Conservation (phyloP, 1,140 invertebrate species). For the Drosophila repleta region DNA sequence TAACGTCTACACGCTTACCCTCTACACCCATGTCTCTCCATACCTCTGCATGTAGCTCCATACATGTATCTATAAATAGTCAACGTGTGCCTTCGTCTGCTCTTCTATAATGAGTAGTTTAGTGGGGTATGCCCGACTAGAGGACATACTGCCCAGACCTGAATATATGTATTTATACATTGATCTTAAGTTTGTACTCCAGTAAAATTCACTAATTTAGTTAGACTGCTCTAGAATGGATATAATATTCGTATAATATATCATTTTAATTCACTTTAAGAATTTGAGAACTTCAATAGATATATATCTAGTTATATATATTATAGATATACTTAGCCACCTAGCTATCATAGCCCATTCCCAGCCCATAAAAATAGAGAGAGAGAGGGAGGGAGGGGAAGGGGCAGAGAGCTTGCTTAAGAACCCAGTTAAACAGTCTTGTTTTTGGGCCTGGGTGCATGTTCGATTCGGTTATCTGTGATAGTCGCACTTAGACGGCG, state of each 20-base stretch:
- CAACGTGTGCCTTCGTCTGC: constrained; percentile 31
- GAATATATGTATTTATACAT: too few relatives aligned
- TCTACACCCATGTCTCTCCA: constrained; percentile 30
- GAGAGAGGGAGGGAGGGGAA: too few relatives aligned
- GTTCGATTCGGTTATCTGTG: constrained; percentile 62
- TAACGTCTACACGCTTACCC: constrained; percentile 27
- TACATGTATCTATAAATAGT: constrained; percentile 55
- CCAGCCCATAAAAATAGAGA: not conserved
- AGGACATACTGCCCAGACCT: not conserved
- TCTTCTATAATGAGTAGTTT: too few relatives aligned
- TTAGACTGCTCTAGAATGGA: too few relatives aligned
- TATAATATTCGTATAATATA: too few relatives aligned
- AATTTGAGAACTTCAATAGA: too few relatives aligned
- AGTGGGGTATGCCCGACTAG: constrained; percentile 5
- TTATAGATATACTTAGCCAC: too few relatives aligned
- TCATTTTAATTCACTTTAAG: too few relatives aligned
- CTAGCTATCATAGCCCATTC: too few relatives aligned
- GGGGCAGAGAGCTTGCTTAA: constrained; percentile 31
- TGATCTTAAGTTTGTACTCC: too few relatives aligned
- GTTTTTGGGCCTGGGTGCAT: constrained; percentile 31
- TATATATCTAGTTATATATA: too few relatives aligned
- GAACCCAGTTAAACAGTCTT: constrained; percentile 15
- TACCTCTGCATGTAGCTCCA: constrained; percentile 12
- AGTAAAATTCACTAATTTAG: too few relatives aligned
- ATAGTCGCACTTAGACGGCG: constrained; percentile 36